Evolutionary conservation across 2,888 invertebrate species (phyloP), one percentile per base, ranked within the genome.

Genomic region (Tenthredo distinguenda): DNA sequence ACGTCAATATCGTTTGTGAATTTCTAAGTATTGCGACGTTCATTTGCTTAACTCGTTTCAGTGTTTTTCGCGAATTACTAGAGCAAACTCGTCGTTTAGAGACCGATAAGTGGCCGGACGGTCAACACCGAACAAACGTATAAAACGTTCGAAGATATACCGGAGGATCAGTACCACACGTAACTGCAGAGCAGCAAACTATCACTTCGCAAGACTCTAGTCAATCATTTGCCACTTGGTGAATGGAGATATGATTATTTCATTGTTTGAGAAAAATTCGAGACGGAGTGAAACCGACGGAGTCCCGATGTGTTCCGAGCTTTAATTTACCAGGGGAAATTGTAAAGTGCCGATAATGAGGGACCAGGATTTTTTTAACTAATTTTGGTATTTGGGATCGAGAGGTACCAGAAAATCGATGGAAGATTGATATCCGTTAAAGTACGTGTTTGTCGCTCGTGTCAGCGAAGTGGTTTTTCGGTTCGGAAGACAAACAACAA

Each of bases 91-190:
- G 87, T 86, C 90, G 88, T 90, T 65, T 90, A 91, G 90, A 89
- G 86, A 87, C 90, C 87, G 91, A 92, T 91, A 91, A 92, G 90
- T 90, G 90, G 89, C 86, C 89, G 88, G 87, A 88, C 88, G 88
- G 81, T 85, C 65, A 88, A 85, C 87, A 88, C 58, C 86, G 86
- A 86, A 85, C 50, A 86, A 86, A 85, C 86, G 84, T 88, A 88
- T 87, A 88, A 86, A 86, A 85, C 81, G 85, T 47, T 82, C 83
- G 34, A 85, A 86, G 87, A 68, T 79, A 84, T 79, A 85, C 34
- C 68, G 50, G 71, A 62, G 82, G 84, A 86, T 85, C 87, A 86
- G 87, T 88, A 85, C 86, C 21, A 37, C 2, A 62, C 21, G 31
- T 55, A 18, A 58, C 79, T 12, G 7, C 3, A 47, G 9, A 50